phyloP scores from a whole-genome alignment of 2,888 invertebrate genomes.

The Deilephila porcellus region DNA sequence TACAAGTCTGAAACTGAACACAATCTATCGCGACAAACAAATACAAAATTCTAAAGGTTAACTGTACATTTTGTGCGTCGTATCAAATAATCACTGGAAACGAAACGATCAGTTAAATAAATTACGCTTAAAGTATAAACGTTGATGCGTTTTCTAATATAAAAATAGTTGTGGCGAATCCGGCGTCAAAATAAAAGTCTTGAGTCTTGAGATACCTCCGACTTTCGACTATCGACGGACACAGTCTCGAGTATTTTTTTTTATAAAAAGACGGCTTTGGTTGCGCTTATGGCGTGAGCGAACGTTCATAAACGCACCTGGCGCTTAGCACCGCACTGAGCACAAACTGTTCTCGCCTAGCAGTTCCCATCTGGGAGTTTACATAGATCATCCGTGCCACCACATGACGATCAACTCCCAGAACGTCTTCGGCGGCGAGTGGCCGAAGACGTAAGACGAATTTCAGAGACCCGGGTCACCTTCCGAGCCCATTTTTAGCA shows the following conservation, averaged over 20 bases:
- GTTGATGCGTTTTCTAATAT: constrained; percentile 73
- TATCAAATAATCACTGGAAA: constrained; percentile 75
- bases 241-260: constrained; percentile 70
- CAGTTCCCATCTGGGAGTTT: constrained; percentile 74
- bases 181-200: constrained; percentile 68
- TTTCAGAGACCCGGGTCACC: constrained; percentile 88
- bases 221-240: constrained; percentile 74
- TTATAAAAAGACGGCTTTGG: constrained; percentile 81
- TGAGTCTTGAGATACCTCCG: constrained; percentile 62
- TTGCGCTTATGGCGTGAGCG: constrained; percentile 65
- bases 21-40: constrained; percentile 63
- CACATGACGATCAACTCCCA: constrained; percentile 85
- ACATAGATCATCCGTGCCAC: constrained; percentile 84
- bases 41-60: constrained; percentile 65
- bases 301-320: constrained; percentile 73
- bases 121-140: constrained; percentile 65
- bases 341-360: constrained; percentile 79
- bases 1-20: constrained; percentile 57
- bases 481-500: constrained; percentile 94
- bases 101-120: constrained; percentile 55
- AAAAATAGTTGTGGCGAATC: constrained; percentile 78
- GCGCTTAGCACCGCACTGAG: constrained; percentile 81
- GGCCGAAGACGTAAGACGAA: constrained; percentile 88
- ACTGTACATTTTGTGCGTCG: constrained; percentile 82
- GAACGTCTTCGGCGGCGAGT: constrained; percentile 88